Percentiles rank a stretch among this genome's conserved stretches.
Conservation (phyloP, 2,888 invertebrate species). For the Pharmacophagus antenor region DNA sequence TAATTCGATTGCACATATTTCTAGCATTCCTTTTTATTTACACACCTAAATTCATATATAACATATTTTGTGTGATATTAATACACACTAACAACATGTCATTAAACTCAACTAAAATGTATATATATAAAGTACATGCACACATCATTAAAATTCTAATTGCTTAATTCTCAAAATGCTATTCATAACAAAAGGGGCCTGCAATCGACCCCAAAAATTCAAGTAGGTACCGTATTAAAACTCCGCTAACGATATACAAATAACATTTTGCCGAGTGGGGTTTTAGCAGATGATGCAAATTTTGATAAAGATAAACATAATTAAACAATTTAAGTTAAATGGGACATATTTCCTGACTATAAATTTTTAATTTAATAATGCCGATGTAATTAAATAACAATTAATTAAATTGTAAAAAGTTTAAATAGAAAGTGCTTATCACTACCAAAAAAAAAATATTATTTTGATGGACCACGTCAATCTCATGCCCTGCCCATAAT, state of each 20-base stretch:
- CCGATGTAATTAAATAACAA: too few species aligned
- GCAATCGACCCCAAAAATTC: conserved; percentile 2
- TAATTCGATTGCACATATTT: too few species aligned
- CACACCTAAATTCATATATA: too few species aligned
- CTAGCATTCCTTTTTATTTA: too few species aligned
- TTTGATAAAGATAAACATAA: background rate
- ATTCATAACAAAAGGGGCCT: background rate
- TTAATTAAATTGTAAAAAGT: too few species aligned
- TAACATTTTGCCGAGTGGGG: background rate
- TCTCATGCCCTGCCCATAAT: too few species aligned
- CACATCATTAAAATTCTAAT: background rate
- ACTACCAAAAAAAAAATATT: too few species aligned
- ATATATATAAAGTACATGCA: background rate
- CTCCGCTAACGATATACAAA: conserved; percentile 13
- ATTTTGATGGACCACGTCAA: too few species aligned
- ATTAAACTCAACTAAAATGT: background rate
- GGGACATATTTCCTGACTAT: background rate
- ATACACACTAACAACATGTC: background rate
- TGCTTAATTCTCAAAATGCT: background rate
- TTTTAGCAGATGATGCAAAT: background rate
- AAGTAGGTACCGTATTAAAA: conserved; percentile 10
- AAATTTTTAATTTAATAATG: background rate
- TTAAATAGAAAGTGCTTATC: too few species aligned
- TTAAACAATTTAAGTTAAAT: background rate
- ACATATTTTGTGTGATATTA: background rate